Percentiles rank a stretch among this genome's conserved stretches.
Evolutionary conservation across 2,113 vertebrate species (phyloP).

Genomic region (Triplophysa tibetana): DNA sequence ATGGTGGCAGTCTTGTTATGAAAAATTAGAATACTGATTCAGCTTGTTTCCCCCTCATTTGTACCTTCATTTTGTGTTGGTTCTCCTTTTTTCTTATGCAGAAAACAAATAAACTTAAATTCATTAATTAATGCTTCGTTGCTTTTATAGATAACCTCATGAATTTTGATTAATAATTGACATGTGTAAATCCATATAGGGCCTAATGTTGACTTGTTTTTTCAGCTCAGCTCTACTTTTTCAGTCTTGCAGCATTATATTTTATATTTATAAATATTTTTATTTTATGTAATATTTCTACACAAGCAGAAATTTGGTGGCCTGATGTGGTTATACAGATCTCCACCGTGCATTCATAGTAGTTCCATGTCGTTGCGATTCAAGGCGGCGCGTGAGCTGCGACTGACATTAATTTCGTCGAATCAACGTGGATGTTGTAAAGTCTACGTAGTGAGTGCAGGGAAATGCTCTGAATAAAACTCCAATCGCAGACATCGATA

Average conservation of each 20-base stretch:
- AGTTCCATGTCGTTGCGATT: not conserved
- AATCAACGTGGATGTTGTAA: slow-evolving; percentile 56
- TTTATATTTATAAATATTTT: no score
- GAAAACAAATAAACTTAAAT: slow-evolving; percentile 73
- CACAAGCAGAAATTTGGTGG: not conserved
- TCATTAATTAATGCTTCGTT: slow-evolving; percentile 41
- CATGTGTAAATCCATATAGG: no score
- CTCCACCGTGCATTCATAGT: not conserved
- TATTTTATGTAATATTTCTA: no score
- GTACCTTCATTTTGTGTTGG: slow-evolving; percentile 79
- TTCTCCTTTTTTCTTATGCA: slow-evolving; percentile 80
- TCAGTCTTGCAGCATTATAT: no score
- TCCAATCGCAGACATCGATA: slow-evolving; percentile 60
- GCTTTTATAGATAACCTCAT: not conserved
- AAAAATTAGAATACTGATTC: slow-evolving; percentile 78
- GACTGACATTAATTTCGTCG: slow-evolving; percentile 45
- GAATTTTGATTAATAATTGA: not conserved
- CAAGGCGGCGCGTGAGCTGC: not conserved
- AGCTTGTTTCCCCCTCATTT: slow-evolving; percentile 71
- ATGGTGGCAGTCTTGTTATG: slow-evolving; percentile 77
- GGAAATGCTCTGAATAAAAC: slow-evolving; percentile 41
- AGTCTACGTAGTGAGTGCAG: slow-evolving; percentile 38
- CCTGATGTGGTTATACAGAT: not conserved
- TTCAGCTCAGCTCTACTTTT: not conserved
- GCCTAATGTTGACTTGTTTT: not conserved